These are phyloP conservation scores for Orthonychiurus folsomi DNA, from an alignment of 2,888 invertebrate genomes.

Conservation along the genomic window DNA sequence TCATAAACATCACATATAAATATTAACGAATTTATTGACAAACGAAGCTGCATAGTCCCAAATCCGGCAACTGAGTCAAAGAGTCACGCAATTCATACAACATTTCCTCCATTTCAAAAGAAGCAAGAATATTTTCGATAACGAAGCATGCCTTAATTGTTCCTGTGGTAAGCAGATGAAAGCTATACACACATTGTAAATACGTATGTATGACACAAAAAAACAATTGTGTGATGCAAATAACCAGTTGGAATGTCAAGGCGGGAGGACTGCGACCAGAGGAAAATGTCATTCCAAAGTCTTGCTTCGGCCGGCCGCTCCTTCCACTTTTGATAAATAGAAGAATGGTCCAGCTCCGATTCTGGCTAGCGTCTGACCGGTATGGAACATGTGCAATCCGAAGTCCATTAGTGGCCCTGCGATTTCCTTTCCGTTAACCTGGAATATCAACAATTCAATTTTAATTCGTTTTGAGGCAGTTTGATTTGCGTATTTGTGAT, in stretches of 20 bases:
- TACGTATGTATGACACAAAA: background rate
- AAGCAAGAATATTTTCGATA: slow-evolving; percentile 60
- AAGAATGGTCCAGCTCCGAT: slow-evolving; percentile 58
- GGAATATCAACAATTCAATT: slow-evolving; percentile 2
- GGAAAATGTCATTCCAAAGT: slow-evolving; percentile 62
- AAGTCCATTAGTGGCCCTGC: slow-evolving; percentile 62
- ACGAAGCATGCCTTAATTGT: slow-evolving; percentile 62
- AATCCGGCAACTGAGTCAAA: slow-evolving; percentile 64
- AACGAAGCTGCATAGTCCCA: slow-evolving; percentile 65
- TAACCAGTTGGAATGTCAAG: slow-evolving; percentile 49
- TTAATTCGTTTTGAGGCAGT: slow-evolving; percentile 1
- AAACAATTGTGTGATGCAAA: background rate
- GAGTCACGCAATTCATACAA: slow-evolving; percentile 55
- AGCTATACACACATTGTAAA: no score
- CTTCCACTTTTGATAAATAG: slow-evolving; percentile 63
- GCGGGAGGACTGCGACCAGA: slow-evolving; percentile 52
- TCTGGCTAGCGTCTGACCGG: slow-evolving; percentile 50
- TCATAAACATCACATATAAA: slow-evolving; percentile 20
- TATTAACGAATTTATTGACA: slow-evolving; percentile 56
- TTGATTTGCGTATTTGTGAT: no score
- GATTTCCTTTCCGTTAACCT: slow-evolving; percentile 54
- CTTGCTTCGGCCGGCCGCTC: slow-evolving; percentile 54
- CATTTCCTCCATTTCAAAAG: slow-evolving; percentile 62
- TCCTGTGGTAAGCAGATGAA: slow-evolving; percentile 45
- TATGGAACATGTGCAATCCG: slow-evolving; percentile 58